Evolutionary conservation across 2,113 vertebrate species (phyloP).

Genomic region (Struthidea cinerea): DNA sequence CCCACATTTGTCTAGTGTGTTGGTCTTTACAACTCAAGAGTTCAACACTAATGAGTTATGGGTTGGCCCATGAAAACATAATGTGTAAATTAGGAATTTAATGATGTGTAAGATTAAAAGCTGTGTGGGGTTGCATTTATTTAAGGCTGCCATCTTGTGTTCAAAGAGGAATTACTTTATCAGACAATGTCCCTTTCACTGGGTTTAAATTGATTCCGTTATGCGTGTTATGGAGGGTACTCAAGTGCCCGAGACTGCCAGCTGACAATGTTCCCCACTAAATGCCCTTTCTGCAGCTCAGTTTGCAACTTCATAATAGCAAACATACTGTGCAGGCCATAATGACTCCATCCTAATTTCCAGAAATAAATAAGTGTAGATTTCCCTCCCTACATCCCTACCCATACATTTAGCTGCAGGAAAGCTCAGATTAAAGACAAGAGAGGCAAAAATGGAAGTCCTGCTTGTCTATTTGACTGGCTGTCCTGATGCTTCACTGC

Average conservation of each 20-base stretch:
- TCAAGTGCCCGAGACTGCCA: constrained; percentile 46
- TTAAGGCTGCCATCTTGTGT: constrained; percentile 86
- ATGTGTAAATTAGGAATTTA: constrained; percentile 87
- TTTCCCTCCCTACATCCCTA: neutral
- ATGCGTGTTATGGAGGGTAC: constrained; percentile 49
- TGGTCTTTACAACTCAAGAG: constrained; percentile 80
- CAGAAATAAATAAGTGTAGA: neutral
- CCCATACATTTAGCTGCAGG: neutral
- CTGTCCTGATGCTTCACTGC: neutral
- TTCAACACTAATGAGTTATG: constrained; percentile 85
- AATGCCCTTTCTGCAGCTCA: constrained; percentile 12
- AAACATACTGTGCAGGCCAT: neutral
- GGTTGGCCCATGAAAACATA: constrained; percentile 82
- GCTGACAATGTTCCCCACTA: constrained; percentile 48
- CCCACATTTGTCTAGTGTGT: constrained; percentile 55
- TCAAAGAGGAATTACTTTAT: constrained; percentile 79
- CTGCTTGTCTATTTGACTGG: neutral
- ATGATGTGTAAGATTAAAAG: constrained; percentile 86
- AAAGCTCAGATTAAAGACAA: neutral
- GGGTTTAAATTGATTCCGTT: constrained; percentile 60
- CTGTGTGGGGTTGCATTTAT: constrained; percentile 78
- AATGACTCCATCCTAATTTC: constrained; percentile 11
- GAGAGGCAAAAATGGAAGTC: neutral
- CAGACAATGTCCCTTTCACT: constrained; percentile 70
- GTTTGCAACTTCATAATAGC: constrained; percentile 13